Percentiles rank a stretch among this genome's conserved stretches.
Evolutionary conservation across 2,797 vertebrate species (phyloP).

Genomic region (Podarcis lilfordi): DNA sequence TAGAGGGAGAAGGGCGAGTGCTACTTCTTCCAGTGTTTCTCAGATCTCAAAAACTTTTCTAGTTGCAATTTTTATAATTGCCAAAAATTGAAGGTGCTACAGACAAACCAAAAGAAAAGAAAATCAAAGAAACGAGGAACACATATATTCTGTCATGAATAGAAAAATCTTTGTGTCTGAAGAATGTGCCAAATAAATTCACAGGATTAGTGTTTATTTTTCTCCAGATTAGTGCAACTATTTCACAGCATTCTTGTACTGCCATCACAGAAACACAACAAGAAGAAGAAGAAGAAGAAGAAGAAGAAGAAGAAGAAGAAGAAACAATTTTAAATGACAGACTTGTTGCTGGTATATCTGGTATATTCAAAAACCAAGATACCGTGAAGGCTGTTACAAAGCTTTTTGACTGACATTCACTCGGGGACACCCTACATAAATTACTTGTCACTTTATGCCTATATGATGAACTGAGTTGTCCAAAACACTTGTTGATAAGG

Average conservation of each 20-base stretch:
- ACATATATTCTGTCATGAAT: background rate
- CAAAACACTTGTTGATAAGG: background rate
- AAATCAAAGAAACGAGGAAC: background rate
- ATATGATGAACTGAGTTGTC: slow-evolving; percentile 25
- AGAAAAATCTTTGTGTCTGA: background rate
- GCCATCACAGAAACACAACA: background rate
- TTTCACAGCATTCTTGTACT: background rate
- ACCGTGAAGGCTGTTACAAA: background rate
- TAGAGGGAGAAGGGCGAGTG: too few species aligned
- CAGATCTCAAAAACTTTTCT: background rate
- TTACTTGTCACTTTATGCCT: background rate
- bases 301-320: too few species aligned
- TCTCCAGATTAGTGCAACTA: background rate
- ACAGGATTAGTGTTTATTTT: background rate
- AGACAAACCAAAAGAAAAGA: background rate
- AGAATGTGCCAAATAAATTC: background rate
- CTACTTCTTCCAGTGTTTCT: background rate
- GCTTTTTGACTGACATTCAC: background rate
- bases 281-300: too few species aligned
- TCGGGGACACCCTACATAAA: background rate
- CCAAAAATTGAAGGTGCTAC: background rate
- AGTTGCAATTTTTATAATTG: background rate
- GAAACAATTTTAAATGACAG: background rate
- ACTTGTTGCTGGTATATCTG: background rate
- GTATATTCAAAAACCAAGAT: background rate